Evolutionary conservation across 2,113 vertebrate species (phyloP).

Genomic region (Campylomormyrus tamandua): DNA sequence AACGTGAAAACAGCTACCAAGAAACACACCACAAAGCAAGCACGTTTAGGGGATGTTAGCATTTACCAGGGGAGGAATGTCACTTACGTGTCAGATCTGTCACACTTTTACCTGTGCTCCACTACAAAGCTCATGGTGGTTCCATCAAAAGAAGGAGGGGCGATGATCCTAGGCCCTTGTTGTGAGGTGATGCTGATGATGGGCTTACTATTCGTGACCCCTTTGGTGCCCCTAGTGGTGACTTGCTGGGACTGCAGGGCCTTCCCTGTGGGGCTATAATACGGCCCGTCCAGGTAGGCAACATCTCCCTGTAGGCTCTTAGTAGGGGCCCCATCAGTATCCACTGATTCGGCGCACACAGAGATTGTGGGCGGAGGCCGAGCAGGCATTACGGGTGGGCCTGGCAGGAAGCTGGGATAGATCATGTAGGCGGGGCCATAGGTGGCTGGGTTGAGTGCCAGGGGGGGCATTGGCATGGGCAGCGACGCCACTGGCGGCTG

Average conservation of each 20-base stretch:
- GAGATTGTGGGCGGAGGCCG: slow-evolving; percentile 63
- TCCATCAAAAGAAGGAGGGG: slow-evolving; percentile 87
- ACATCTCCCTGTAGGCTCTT: slow-evolving; percentile 43
- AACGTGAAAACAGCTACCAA: background rate
- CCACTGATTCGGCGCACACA: slow-evolving; percentile 42
- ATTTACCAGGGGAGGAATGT: background rate
- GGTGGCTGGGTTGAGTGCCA: slow-evolving; percentile 71
- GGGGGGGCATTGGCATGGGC: slow-evolving; percentile 65
- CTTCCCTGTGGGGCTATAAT: slow-evolving; percentile 73
- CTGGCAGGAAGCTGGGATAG: slow-evolving; percentile 79
- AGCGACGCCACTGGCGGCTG: slow-evolving; percentile 65
- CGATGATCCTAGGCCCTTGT: slow-evolving; percentile 79
- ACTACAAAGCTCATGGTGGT: slow-evolving; percentile 97
- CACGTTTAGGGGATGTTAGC: background rate
- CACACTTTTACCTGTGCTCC: slow-evolving; percentile 74
- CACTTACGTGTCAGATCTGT: slow-evolving; percentile 22
- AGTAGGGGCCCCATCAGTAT: slow-evolving; percentile 7
- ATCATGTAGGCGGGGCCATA: slow-evolving; percentile 85
- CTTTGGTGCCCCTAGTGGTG: slow-evolving; percentile 40
- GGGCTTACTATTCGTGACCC: slow-evolving; percentile 56
- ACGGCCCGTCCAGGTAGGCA: slow-evolving; percentile 70
- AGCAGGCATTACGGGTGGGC: slow-evolving; percentile 62
- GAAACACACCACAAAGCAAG: background rate
- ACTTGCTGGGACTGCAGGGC: slow-evolving; percentile 36
- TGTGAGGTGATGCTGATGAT: slow-evolving; percentile 85